Evolutionary conservation across 2,113 vertebrate genomes (phyloP).

Genomic region (Gavialis gangeticus): DNA sequence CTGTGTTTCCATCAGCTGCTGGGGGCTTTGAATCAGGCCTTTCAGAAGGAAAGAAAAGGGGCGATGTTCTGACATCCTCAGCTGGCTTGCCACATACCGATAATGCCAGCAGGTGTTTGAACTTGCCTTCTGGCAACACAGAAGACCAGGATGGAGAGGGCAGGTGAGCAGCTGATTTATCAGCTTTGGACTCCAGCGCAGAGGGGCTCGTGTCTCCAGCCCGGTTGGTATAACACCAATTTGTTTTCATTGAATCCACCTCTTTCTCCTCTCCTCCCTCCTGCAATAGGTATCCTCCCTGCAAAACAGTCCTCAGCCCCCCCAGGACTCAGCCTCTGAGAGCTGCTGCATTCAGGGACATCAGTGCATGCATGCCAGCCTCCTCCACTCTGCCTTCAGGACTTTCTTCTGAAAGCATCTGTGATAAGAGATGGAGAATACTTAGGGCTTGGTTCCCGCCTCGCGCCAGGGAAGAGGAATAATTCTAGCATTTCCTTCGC

Average conservation of each 20-base stretch:
- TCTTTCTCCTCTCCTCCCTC: neutral
- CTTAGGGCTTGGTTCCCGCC: neutral
- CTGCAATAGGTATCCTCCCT: fast-evolving
- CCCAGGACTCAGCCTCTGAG: neutral
- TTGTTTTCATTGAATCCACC: neutral
- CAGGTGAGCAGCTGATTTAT: conserved; percentile 57
- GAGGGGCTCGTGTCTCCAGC: conserved; percentile 14
- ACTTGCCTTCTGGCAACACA: neutral
- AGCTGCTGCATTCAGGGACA: neutral
- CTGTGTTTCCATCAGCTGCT: neutral
- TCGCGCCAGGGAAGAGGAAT: neutral
- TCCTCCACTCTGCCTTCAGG: fast-evolving
- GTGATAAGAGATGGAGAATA: neutral
- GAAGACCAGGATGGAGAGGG: neutral
- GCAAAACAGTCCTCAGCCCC: neutral
- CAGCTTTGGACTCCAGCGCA: conserved; percentile 10
- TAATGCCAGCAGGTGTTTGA: conserved; percentile 46
- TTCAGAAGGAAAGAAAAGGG: conserved; percentile 58
- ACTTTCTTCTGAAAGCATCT: too few relatives aligned
- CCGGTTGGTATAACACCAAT: conserved; percentile 47
- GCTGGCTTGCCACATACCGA: conserved; percentile 21
- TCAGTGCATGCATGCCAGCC: fast-evolving
- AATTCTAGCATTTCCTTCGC: neutral
- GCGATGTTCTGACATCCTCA: conserved; percentile 10
- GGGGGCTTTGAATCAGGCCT: neutral